These are phyloP conservation scores for Lampris megalopsis DNA, from an alignment of 2,113 vertebrate genomes.

Conservation along the genomic window DNA sequence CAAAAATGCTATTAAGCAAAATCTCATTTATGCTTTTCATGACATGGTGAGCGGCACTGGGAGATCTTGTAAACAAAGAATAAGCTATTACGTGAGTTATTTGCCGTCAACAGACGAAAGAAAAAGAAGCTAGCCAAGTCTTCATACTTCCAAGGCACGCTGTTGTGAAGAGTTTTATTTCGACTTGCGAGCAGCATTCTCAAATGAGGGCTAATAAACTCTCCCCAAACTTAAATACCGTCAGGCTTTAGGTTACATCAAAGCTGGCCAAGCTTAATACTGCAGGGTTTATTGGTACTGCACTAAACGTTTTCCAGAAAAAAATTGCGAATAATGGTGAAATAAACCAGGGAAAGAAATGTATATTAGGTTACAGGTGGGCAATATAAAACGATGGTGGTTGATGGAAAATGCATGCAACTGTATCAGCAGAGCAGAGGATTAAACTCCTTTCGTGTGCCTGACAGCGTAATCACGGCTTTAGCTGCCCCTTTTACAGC, in stretches of 20 bases:
- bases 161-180: slow-evolving; percentile 46
- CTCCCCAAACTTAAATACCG: slow-evolving; percentile 38
- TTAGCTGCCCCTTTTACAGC: slow-evolving; percentile 46
- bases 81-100: slow-evolving; percentile 23
- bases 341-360: slow-evolving; percentile 56
- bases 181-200: slow-evolving; percentile 54
- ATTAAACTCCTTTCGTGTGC: slow-evolving; percentile 54
- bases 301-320: slow-evolving; percentile 41
- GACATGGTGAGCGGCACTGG: slow-evolving; percentile 38
- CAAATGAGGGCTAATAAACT: slow-evolving; percentile 36
- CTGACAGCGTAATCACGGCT: slow-evolving; percentile 62
- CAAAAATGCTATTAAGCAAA: slow-evolving; percentile 62
- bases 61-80: slow-evolving; percentile 45
- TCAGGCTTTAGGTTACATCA: slow-evolving; percentile 50
- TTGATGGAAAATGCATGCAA: slow-evolving; percentile 41
- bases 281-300: slow-evolving; percentile 48
- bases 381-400: slow-evolving; percentile 49
- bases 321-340: slow-evolving; percentile 61
- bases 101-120: neutral
- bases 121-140: neutral
- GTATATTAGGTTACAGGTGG: slow-evolving; percentile 28
- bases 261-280: slow-evolving; percentile 59
- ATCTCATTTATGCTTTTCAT: slow-evolving; percentile 51
- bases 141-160: slow-evolving; percentile 20
- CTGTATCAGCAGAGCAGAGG: slow-evolving; percentile 32